Base-by-base conservation (phyloP, 2,888 invertebrate species). In the Lissocephala sabroskyi region DNA sequence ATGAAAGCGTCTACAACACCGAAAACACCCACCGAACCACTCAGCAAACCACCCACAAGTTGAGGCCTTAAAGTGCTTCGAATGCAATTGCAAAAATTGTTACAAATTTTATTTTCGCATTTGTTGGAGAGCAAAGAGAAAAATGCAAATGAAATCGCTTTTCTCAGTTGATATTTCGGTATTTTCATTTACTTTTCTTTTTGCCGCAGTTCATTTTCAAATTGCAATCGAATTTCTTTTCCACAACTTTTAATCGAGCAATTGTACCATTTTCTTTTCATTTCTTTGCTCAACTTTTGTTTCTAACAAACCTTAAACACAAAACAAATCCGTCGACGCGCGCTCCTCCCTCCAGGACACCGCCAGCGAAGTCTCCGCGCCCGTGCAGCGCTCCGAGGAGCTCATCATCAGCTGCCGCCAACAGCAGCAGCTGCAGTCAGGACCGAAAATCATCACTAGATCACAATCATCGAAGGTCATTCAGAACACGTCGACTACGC, bases 401-500 rank as follows among this genome's bases (percentile, higher is more conserved):
- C 78, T 81, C 46, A 75, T 80, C 63, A 73, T 79, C 64, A 74
- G 62, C 62, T 79, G 81, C 53, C 66, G 52, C 11, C 56, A 56
- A 30, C 49, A 49, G 39, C 55, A 56, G 45, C 47, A 48, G 39
- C 39, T 49, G 18, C 48, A 61, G 32, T 52, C 61, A 41, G 62
- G 59, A 51, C 61, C 73, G 62, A 81, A 82, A 76, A 49, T 75
- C 65, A 64, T 81, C 64, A 65, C 80, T 61, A 59, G 82, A 66
- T 82, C 82, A 53, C 80, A 81, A 68, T 82, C 81, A 65, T 76
- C 82, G 65, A 77, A 82, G 73, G 55, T 62, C 58, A 56, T 62
- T 35, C 65, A 62, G 32, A 64, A 71, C 49, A 57, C 68, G 58
- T 39, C 79, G 56, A 45, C 75, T 47, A 43, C 68, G 49, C 67